Conservation (phyloP, 2,113 vertebrate genomes). For the Odocoileus virginianus region DNA sequence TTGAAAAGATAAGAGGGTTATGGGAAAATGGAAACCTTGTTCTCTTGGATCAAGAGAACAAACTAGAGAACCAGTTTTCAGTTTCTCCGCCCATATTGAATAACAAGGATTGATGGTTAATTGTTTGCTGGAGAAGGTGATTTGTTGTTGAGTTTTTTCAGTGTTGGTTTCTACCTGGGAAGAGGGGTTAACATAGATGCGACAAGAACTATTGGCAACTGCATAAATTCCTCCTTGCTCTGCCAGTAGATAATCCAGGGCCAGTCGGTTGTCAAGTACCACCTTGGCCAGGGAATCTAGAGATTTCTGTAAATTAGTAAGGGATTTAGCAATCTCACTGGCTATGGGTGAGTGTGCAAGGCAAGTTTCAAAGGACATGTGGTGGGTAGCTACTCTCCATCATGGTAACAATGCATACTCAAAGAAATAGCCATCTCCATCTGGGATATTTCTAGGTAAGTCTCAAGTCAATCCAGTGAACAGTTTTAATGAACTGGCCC, state of each 20-base stretch:
- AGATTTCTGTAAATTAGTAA: not conserved
- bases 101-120: not conserved
- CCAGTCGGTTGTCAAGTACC: not conserved
- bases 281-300: not conserved
- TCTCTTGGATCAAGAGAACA: not conserved
- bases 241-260: not conserved
- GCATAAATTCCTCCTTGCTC: not conserved
- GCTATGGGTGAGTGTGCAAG: not conserved
- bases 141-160: not conserved
- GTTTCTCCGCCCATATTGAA: rapidly evolving
- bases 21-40: not conserved
- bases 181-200: not conserved
- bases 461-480: not conserved
- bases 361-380: not conserved
- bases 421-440: not conserved
- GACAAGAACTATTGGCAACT: no score
- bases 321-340: not conserved
- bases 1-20: not conserved
- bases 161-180: not conserved
- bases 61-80: not conserved
- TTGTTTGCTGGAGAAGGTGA: not conserved
- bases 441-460: not conserved
- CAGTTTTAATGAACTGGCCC: not conserved
- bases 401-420: not conserved
- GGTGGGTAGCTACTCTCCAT: not conserved